Evolutionary conservation across 2,797 vertebrate genomes (phyloP).

Genomic region (Platalea minor): DNA sequence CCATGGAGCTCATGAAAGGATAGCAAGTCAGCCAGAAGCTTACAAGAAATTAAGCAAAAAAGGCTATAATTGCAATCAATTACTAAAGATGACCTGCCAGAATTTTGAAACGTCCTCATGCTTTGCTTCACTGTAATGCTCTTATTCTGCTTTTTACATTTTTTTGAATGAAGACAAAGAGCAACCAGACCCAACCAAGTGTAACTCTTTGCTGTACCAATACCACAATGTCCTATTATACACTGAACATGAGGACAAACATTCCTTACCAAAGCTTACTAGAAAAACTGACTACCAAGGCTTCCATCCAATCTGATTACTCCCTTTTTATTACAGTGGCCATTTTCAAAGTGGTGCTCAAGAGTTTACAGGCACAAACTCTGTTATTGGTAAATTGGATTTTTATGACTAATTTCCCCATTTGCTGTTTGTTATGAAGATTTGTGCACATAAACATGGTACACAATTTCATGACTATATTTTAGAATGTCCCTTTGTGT

Average conservation of each 20-base stretch:
- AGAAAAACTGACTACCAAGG: background rate
- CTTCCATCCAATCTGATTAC: slow-evolving; percentile 9
- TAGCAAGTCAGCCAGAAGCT: background rate
- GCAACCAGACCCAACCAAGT: background rate
- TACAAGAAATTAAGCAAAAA: background rate
- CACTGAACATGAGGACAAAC: background rate
- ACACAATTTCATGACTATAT: background rate
- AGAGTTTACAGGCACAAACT: slow-evolving; percentile 27
- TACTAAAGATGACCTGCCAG: background rate
- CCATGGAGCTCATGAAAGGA: background rate
- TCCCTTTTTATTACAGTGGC: slow-evolving; percentile 12
- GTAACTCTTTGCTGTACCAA: background rate
- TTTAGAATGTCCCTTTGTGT: background rate
- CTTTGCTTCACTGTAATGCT: background rate
- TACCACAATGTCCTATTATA: background rate
- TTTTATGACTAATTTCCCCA: slow-evolving; percentile 13
- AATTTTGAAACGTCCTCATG: background rate
- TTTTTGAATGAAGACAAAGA: background rate
- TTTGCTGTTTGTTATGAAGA: slow-evolving; percentile 18
- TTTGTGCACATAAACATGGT: background rate
- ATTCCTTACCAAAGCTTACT: background rate
- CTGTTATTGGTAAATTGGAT: background rate
- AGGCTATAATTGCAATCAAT: background rate
- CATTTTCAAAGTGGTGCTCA: slow-evolving; percentile 33
- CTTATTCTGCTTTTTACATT: background rate